phyloP scores from a whole-genome alignment of 1,140 invertebrate species.

The Cardiocondyla obscurior region DNA sequence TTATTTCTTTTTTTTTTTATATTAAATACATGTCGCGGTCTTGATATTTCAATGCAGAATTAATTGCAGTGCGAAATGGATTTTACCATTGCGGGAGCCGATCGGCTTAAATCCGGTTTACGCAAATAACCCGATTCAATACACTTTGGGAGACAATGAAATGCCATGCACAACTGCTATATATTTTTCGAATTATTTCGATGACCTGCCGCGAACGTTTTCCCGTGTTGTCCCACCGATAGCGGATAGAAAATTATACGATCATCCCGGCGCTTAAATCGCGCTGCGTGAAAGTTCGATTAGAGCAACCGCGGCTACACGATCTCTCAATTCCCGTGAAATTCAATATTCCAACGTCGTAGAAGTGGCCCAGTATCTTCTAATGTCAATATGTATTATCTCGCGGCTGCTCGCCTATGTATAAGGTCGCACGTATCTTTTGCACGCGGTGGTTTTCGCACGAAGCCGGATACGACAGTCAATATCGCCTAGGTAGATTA shows the following conservation, averaged over 20 bases:
- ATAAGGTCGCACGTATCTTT: slow-evolving; percentile 28
- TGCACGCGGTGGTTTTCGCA: not conserved
- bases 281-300: not conserved
- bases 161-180: not conserved
- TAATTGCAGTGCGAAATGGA: slow-evolving; percentile 2
- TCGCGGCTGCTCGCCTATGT: slow-evolving; percentile 27
- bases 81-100: not conserved
- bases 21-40: not conserved
- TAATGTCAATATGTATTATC: slow-evolving; percentile 45
- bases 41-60: slow-evolving; percentile 6
- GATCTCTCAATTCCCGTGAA: slow-evolving; percentile 11
- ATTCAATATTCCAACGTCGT: slow-evolving; percentile 31
- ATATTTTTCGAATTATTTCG: slow-evolving; percentile 42
- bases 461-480: not conserved
- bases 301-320: not conserved
- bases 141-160: slow-evolving; percentile 33
- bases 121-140: not conserved
- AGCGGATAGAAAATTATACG: slow-evolving; percentile 13
- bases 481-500: slow-evolving; percentile 37
- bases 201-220: not conserved
- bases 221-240: not conserved
- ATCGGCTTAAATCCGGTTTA: slow-evolving; percentile 42
- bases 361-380: not conserved
- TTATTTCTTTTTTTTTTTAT: not conserved
- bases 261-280: not conserved